Conservation (phyloP, 2,888 invertebrate genomes). For the Agonopterix heracliana region DNA sequence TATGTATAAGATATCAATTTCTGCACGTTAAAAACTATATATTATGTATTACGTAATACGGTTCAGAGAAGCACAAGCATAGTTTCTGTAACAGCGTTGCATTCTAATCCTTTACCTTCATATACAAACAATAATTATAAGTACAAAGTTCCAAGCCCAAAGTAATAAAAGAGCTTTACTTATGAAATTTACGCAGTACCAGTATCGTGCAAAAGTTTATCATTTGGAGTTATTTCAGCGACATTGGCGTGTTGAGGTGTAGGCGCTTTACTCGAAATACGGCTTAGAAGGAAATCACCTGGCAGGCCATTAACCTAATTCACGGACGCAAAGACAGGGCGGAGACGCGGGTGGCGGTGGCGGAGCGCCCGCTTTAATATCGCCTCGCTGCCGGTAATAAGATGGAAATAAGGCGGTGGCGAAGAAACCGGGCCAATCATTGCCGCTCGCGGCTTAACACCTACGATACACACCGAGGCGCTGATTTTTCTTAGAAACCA, state of each 20-base stretch:
- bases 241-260: conserved; percentile 61
- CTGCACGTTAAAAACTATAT: no score
- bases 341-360: conserved; percentile 57
- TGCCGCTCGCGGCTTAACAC: conserved; percentile 60
- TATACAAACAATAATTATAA: neutral
- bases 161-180: neutral
- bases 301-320: conserved; percentile 76
- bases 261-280: conserved; percentile 61
- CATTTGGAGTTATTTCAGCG: conserved; percentile 48
- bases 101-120: no score
- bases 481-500: conserved; percentile 11
- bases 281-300: conserved; percentile 73
- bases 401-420: conserved; percentile 71
- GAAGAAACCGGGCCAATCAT: conserved; percentile 69
- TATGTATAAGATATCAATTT: no score
- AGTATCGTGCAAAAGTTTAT: conserved; percentile 28
- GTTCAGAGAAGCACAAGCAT: no score
- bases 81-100: no score
- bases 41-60: neutral
- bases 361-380: conserved; percentile 68
- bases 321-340: conserved; percentile 73
- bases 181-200: neutral
- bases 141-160: neutral
- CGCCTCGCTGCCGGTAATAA: conserved; percentile 70
- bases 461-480: conserved; percentile 27